phyloP scores from a whole-genome alignment of 1,140 invertebrate species.

The Hestina assimilis region DNA sequence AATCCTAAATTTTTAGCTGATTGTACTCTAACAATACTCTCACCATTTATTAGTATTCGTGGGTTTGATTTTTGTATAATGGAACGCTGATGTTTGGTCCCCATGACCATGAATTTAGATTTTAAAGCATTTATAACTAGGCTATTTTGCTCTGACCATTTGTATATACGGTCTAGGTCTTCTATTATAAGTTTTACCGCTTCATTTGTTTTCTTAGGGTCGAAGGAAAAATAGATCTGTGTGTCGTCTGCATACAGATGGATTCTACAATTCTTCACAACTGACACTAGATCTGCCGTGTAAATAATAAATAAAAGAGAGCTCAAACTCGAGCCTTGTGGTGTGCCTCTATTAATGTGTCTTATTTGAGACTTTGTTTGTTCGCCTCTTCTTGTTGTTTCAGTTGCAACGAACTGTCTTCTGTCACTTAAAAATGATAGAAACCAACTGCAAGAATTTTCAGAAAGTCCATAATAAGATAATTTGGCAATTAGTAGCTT shows the following conservation, averaged over 20 bases:
- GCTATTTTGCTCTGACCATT: slow-evolving; percentile 4
- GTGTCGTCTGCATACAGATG: slow-evolving; percentile 26
- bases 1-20: slow-evolving; percentile 13
- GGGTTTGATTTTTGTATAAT: neutral
- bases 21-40: neutral
- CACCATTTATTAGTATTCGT: neutral
- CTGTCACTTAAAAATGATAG: neutral
- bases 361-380: neutral
- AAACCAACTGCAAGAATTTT: neutral
- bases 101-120: slow-evolving; percentile 8
- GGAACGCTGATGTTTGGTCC: slow-evolving; percentile 1
- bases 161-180: slow-evolving; percentile 2
- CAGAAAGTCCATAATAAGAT: neutral
- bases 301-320: slow-evolving; percentile 5
- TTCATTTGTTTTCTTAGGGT: neutral
- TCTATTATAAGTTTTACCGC: neutral
- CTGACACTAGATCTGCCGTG: slow-evolving; percentile 2
- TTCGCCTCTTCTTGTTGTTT: neutral
- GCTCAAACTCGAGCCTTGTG: slow-evolving; percentile 6
- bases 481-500: neutral
- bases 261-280: slow-evolving; percentile 6
- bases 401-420: neutral
- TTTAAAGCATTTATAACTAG: slow-evolving; percentile 9
- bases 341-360: neutral
- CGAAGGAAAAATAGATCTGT: slow-evolving; percentile 13